phyloP scores from a whole-genome alignment of 2,888 invertebrate species.

The Phyllotreta striolata region DNA sequence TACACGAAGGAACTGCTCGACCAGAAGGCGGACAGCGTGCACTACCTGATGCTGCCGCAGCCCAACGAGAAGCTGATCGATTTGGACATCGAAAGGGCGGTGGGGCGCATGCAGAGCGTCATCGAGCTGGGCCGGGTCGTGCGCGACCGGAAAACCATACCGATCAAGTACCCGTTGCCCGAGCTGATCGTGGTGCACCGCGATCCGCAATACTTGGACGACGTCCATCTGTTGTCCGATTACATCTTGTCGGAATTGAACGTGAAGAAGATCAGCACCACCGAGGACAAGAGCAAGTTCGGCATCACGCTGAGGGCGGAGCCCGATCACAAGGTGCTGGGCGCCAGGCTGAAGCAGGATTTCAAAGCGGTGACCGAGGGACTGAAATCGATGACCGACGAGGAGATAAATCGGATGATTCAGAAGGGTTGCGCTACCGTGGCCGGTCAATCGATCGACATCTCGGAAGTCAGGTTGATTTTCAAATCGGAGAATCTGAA shows the following conservation, averaged over 20 bases:
- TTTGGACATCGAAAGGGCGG: conserved; percentile 86
- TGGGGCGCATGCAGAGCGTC: conserved; percentile 92
- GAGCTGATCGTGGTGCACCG: conserved; percentile 96
- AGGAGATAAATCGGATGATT: conserved; percentile 79
- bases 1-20: conserved; percentile 76
- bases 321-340: conserved; percentile 92
- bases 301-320: conserved; percentile 87
- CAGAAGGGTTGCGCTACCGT: conserved; percentile 76
- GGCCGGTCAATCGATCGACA: conserved; percentile 77
- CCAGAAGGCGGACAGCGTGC: conserved; percentile 77
- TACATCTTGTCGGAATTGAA: conserved; percentile 95
- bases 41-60: conserved; percentile 89
- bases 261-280: conserved; percentile 82
- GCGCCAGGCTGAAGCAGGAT: conserved; percentile 86
- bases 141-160: conserved; percentile 91
- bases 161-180: conserved; percentile 95
- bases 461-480: conserved; percentile 83
- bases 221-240: conserved; percentile 75
- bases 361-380: conserved; percentile 87
- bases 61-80: conserved; percentile 78
- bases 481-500: conserved; percentile 74
- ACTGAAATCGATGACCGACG: conserved; percentile 80
- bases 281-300: conserved; percentile 90
- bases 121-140: conserved; percentile 94
- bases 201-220: conserved; percentile 74